Conservation (phyloP, 2,888 invertebrate species). For the Corbicula japonica region DNA sequence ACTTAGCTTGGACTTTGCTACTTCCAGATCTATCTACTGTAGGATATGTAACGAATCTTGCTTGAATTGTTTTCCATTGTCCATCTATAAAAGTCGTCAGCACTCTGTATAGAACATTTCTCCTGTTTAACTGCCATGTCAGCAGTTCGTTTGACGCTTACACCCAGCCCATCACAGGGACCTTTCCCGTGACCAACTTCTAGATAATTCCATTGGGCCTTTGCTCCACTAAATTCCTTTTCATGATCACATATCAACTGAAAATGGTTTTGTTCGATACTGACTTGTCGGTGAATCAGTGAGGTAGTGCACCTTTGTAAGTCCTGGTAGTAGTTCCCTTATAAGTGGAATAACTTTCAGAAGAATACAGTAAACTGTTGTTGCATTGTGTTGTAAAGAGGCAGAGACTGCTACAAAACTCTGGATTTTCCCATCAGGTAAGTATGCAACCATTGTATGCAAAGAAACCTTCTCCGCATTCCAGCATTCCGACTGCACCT, state of each 20-base stretch:
- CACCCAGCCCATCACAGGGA: conserved; percentile 47
- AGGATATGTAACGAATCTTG: too few relatives aligned
- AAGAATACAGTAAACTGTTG: background rate
- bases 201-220: conserved; percentile 44
- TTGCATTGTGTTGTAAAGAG: background rate
- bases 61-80: too few relatives aligned
- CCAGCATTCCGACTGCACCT: conserved; percentile 50
- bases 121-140: conserved; percentile 43
- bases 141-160: conserved; percentile 41
- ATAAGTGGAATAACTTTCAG: too few relatives aligned
- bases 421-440: background rate
- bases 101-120: too few relatives aligned
- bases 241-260: conserved; percentile 39
- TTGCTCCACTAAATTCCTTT: conserved; percentile 29
- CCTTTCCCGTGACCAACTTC: conserved; percentile 45
- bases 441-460: conserved; percentile 39
- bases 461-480: conserved; percentile 18
- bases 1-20: too few relatives aligned
- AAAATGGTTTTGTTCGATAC: too few relatives aligned
- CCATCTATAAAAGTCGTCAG: too few relatives aligned
- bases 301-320: too few relatives aligned
- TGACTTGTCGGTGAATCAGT: conserved; percentile 46
- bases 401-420: conserved; percentile 5
- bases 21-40: too few relatives aligned
- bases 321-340: too few relatives aligned